Base-by-base conservation (phyloP, 1,140 invertebrate species). In the Drosophila setifemur region DNA sequence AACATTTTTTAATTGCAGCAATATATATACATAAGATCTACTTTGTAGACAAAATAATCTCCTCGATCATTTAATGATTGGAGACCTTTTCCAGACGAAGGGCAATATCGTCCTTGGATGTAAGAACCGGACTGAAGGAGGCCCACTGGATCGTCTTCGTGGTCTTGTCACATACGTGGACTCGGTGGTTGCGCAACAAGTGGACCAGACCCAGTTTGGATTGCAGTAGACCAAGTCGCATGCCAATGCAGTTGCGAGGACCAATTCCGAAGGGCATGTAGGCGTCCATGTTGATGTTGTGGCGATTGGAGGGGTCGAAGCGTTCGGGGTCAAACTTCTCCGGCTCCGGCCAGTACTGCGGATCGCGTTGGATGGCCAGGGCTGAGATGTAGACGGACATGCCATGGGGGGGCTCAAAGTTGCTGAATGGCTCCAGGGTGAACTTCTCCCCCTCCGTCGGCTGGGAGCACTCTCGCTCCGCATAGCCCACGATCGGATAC, bases 161-260 rank as follows among this genome's bases (percentile, higher is more conserved):
- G 4, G 87, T 76, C 54, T 81, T 67, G 3, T 71, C 74, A 35
- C 77, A 87, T 0, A 4, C 8, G 3, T 31, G 31, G 0, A 89
- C 69, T 0, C 61, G 67, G 63, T 90, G 68, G 28, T 88, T 66
- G 4, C 58, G 72, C 12, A 89, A 25, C 5, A 89, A 42, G 26
- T 89, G 74, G 3, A 89, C 73, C 4, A 90, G 50, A 1, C 85
- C 85, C 23, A 87, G 45, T 39, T 88, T 90, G 0, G 72, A 4
- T 40, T 88, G 78, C 3, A 90, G 33, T 2, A 90, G 39, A 9
- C 75, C 88, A 29, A 89, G 58, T 4, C 89, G 82, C 72, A 89
- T 91, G 93, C 95, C 95, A 68, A 96, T 95, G 81, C 95, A 96
- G 85, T 93, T 94, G 26, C 95, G 92, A 2, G 94, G 94, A 4